Evolutionary conservation across 2,888 invertebrate genomes (phyloP).

Genomic region (Rhagonycha fulva): DNA sequence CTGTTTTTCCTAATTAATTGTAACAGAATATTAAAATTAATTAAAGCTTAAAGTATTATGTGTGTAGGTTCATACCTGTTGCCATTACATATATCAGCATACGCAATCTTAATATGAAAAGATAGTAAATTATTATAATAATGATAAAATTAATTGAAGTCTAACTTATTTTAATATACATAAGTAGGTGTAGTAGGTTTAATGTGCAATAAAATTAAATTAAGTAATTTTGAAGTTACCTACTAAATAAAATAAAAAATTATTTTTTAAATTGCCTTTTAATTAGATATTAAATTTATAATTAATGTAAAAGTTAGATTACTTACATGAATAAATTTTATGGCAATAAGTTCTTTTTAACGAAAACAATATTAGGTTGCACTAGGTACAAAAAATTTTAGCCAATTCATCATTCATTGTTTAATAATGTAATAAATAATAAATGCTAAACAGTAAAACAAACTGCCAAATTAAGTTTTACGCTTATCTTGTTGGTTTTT

Average conservation of each 20-base stretch:
- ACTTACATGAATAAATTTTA: background rate
- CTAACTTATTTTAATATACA: background rate
- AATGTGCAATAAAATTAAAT: background rate
- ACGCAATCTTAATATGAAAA: background rate
- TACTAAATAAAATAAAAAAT: background rate
- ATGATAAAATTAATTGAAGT: background rate
- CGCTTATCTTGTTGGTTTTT: background rate
- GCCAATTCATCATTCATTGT: background rate
- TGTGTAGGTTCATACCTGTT: background rate
- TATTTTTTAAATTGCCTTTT: background rate
- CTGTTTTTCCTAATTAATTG: background rate
- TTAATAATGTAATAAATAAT: background rate
- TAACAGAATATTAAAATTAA: background rate
- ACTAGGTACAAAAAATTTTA: background rate
- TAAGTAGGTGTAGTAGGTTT: background rate
- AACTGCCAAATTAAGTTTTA: background rate
- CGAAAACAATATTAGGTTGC: background rate
- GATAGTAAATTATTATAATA: background rate
- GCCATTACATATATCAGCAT: background rate
- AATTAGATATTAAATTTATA: background rate
- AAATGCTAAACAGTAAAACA: background rate
- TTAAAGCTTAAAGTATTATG: background rate
- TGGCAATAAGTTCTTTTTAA: background rate
- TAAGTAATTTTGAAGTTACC: background rate
- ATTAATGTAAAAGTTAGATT: background rate